Evolutionary conservation across 2,797 vertebrate species (phyloP), one percentile per base, ranked within the genome.

Genomic region (Anguilla megastoma): DNA sequence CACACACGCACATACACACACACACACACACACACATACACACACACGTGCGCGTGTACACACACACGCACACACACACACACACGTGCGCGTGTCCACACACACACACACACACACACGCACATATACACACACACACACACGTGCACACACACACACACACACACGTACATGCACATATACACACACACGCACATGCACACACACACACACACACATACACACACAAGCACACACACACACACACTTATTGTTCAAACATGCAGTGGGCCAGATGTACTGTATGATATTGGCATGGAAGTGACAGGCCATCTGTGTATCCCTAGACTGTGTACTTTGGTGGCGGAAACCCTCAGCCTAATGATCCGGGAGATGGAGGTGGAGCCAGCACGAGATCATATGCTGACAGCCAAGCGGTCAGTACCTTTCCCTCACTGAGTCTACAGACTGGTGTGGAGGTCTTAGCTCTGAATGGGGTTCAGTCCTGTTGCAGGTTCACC

Each of bases 321-420:
- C 50, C 87, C 48, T 94, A 97, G 97, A 80, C 91, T 95, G 36
- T 95, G 96, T 84, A 95, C 94, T 54, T 86, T 96, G 91, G 94
- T 96, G 58, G 92, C 93, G 71, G 95, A 97, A 91, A 96, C 95
- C 12, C 91, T 97, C 45, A 92, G 94, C 79, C 21, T 96, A 92
- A 97, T 97, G 96, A 96, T 97, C 92, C 94, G 95, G 91, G 96
- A 97, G 92, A 97, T 93, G 0, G 96, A 97, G 89, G 93, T 94
- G 0, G 96, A 97, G 88, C 91, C 92, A 3, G 94, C 95, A 24
- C 92, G 95, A 60, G 88, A 95, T 63, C 90, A 58, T 89, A 93
- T 95, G 87, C 89, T 97, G 58, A 94, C 94, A 14, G 92, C 95
- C 88, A 94, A 95, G 85, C 94, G 93, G 97, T 97, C 92, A 94